Base-by-base conservation (phyloP, 2,797 vertebrate species). In the Nothura maculosa region DNA sequence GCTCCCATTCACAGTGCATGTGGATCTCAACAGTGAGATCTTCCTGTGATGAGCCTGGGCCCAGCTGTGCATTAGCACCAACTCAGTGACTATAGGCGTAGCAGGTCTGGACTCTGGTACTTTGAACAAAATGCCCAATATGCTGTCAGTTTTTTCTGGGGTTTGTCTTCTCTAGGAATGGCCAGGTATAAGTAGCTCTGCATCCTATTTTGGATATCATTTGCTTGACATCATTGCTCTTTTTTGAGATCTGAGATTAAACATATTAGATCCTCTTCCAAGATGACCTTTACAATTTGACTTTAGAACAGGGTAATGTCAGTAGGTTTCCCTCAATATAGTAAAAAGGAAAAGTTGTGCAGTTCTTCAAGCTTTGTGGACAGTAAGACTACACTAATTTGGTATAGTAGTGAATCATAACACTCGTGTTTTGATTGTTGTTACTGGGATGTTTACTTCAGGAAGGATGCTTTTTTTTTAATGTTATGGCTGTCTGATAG, bases 1-100 rank as follows among this genome's bases (percentile, higher is more conserved):
- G 21, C 63, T 88, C 10, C 30, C 16, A 43, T 72, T 91, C 38
- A 63, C 0, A 3, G 22, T 1, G 2, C 16, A n/a, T 0, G 0
- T 61, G 48, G 36, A 8, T 48, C 19, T 87, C 40, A 50, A 25
- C 10, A 6, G 4, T 48, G 45, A 11, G 38, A 8, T 42, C 64
- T 87, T 85, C 24, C 14, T 1, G 1, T 30, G 20, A 2, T 9
- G 64, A 25, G 54, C 60, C 14, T 58, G 9, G 3, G 1, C 13
- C 22, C 55, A 60, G 48, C 34, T 28, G 18, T 67, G n/a, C 47
- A 13, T 34, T 60, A 48, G n/a, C 28, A 20, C 16, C 11, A 54
- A 6, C 32, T 13, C 28, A 36, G 40, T 55, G 43, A 12, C 30
- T 47, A 27, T 12, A 61, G 54, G 40, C 38, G 21, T 25, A 62